Percentiles rank a stretch among this genome's conserved stretches.
phyloP scores from a whole-genome alignment of 2,797 vertebrate species.

The Percopsis omiscomaycus region DNA sequence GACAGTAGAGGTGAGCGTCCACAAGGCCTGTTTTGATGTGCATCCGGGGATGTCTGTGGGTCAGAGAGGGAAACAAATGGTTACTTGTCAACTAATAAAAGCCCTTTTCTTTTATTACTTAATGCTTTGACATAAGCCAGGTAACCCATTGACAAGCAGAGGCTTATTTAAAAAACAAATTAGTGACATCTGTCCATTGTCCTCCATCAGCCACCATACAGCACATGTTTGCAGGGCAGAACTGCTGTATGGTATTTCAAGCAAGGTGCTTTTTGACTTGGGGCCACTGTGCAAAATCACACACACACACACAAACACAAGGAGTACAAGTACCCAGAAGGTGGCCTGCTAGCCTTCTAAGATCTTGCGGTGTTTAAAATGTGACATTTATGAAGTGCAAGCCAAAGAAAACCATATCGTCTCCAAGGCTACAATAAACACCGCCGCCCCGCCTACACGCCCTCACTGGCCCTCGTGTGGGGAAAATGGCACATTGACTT shows the following conservation, averaged over 20 bases:
- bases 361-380: constrained; percentile 35
- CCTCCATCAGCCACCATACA: constrained; percentile 50
- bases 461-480: constrained; percentile 35
- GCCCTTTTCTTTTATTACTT: constrained; percentile 34
- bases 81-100: constrained; percentile 2
- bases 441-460: constrained; percentile 14
- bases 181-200: constrained; percentile 66
- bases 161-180: constrained; percentile 36
- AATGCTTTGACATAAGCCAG: constrained; percentile 22
- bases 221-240: constrained; percentile 29
- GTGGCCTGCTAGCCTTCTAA: constrained; percentile 42
- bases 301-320: constrained; percentile 29
- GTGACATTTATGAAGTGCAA: constrained; percentile 76
- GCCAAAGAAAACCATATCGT: constrained; percentile 68
- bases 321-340: constrained; percentile 6
- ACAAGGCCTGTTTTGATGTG: constrained; percentile 92
- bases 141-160: constrained; percentile 43
- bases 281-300: constrained; percentile 20
- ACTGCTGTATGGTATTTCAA: constrained; percentile 37
- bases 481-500: constrained; percentile 7
- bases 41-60: constrained; percentile 88
- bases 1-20: constrained; percentile 97
- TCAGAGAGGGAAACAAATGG: constrained; percentile 1
- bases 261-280: constrained; percentile 46
- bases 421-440: constrained; percentile 48